Evolutionary conservation across 2,888 invertebrate species (phyloP), one percentile per base, ranked within the genome.

Genomic region (Steinernema scapterisci): DNA sequence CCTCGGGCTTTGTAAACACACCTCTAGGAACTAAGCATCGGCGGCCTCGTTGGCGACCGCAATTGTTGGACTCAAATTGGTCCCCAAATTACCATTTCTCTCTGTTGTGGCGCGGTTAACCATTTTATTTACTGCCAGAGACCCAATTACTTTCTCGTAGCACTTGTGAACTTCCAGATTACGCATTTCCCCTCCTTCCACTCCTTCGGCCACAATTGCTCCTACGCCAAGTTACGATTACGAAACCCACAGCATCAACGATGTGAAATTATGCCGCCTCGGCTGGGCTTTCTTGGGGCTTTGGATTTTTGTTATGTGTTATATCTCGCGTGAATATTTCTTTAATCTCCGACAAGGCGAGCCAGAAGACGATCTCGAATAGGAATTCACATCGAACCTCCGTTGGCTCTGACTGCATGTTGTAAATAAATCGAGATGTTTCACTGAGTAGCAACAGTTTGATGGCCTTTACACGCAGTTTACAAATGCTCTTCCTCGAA

Each of bases 251-350:
- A 27, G 63, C 5, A 7, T 63, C 31, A 21, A 63, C 16, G 76
- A 76, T 23, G 76, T 76, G 43, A 76, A 76, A 46, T 76, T 76
- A 13, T 52, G 76, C 11, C 75, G 75, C 27, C 71, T 76, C 16
- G 76, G 76, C 13, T 76, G 76, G 76, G 44, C 72, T 19, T 25
- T 76, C 25, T 70, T 76, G 0, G 38, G 73, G 0, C 27, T 76
- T 9, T 76, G 76, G 76, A 63, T 70, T 9, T 16, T 74, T 1
- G 76, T 76, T 5, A 52, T 76, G 11, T 74, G 76, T 45, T 76
- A 51, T 23, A 74, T 76, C 27, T 75, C 76, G 19, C 52, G 63
- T 27, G 76, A 76, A 13, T 76, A 76, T 23, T 76, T 75, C 75
- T 45, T 73, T 11, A 70, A 21, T 21, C 45, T 51, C n/a, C 43